A percentile compares a stretch with the other conserved stretches of the same genome.
These are phyloP conservation scores for Engraulis encrasicolus DNA, from an alignment of 2,113 vertebrate genomes.

Conservation along the genomic window DNA sequence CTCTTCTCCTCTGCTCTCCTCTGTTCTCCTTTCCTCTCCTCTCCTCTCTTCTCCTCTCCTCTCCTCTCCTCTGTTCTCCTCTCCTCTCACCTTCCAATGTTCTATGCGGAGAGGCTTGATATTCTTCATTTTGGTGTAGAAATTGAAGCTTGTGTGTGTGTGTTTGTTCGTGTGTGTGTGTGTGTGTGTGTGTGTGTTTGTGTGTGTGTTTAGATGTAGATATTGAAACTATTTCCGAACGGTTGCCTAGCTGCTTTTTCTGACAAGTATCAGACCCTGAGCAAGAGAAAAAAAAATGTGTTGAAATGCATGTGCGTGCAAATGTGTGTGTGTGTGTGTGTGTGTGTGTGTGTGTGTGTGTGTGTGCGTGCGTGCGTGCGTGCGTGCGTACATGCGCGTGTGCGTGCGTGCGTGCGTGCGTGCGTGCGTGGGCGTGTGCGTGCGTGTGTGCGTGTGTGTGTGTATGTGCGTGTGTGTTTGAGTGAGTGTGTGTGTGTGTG, in stretches of 20 bases:
- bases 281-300: not conserved
- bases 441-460: not conserved
- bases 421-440: not conserved
- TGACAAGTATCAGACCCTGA: constrained; percentile 50
- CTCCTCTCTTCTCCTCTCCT: not conserved
- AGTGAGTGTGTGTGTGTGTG: not conserved
- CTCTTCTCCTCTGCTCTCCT: no score
- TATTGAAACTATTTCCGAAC: not conserved
- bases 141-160: not conserved
- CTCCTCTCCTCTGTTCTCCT: not conserved
- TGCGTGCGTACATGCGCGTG: no score
- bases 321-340: not conserved
- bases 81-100: not conserved
- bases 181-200: not conserved
- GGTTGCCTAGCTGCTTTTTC: constrained; percentile 29
- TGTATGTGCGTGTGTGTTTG: not conserved
- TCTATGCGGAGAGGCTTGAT: not conserved
- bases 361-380: no score
- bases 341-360: constrained; percentile 14
- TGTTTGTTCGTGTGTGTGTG: not conserved
- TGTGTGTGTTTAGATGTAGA: not conserved
- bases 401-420: no score
- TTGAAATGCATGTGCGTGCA: not conserved
- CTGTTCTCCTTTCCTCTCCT: not conserved
- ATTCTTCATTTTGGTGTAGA: not conserved